These are phyloP conservation scores for Neoitamus cyanurus DNA, from an alignment of 2,888 invertebrate genomes.

Conservation along the genomic window DNA sequence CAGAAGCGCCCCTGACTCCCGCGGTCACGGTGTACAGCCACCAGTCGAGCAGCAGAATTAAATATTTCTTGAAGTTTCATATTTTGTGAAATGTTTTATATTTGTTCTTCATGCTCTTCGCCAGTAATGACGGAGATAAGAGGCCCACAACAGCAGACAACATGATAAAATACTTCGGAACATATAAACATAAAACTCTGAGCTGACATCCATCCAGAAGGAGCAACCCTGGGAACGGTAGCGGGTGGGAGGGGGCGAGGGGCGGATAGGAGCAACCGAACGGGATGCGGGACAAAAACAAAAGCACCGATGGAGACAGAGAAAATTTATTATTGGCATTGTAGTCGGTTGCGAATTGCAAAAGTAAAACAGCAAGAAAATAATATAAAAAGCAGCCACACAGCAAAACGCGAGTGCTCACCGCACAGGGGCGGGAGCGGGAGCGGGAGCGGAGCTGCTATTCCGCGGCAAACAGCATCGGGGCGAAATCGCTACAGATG, in stretches of 20 bases:
- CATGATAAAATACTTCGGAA: slow-evolving; percentile 36
- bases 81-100: slow-evolving; percentile 25
- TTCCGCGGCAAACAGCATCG: not conserved
- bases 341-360: slow-evolving; percentile 43
- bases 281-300: slow-evolving; percentile 40
- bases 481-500: not conserved
- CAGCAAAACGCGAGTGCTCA: not conserved
- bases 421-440: not conserved
- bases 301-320: slow-evolving; percentile 44
- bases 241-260: not conserved
- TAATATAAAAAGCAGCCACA: slow-evolving; percentile 2
- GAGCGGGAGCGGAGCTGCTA: not conserved
- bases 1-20: not conserved
- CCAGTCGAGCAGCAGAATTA: not conserved
- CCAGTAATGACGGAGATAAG: slow-evolving; percentile 28
- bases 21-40: not conserved
- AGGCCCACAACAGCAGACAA: slow-evolving; percentile 34
- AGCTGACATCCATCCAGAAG: slow-evolving; percentile 39
- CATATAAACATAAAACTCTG: slow-evolving; percentile 41
- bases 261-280: not conserved
- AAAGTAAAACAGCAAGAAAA: slow-evolving; percentile 40
- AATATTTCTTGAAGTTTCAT: slow-evolving; percentile 30
- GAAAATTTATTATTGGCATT: slow-evolving; percentile 42
- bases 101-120: slow-evolving; percentile 21
- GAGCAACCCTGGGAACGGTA: not conserved